Evolutionary conservation across 2,797 vertebrate species (phyloP).

Genomic region (Microtus agrestis): DNA sequence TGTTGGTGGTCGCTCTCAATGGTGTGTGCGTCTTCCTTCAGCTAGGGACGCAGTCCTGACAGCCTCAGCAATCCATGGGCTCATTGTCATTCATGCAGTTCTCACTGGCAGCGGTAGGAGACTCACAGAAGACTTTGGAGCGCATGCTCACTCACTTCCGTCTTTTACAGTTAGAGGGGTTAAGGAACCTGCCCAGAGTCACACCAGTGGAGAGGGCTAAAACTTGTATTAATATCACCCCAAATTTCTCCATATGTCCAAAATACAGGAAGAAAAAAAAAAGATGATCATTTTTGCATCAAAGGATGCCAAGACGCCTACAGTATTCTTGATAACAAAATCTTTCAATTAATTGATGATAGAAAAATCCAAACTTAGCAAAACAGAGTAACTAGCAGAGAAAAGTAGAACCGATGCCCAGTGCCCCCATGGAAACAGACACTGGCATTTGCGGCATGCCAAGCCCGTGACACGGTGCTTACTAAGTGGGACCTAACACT

Average conservation of each 20-base stretch:
- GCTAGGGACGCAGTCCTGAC: conserved; percentile 32
- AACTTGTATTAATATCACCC: background rate
- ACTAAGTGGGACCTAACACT: background rate
- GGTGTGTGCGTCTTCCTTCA: conserved; percentile 17
- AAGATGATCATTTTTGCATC: background rate
- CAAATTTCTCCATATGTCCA: conserved; percentile 32
- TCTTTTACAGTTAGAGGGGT: conserved; percentile 13
- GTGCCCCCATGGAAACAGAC: no score
- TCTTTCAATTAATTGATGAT: conserved; percentile 32
- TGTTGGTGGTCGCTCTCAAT: background rate
- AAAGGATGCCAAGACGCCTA: background rate
- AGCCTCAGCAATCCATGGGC: background rate
- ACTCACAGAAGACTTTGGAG: background rate
- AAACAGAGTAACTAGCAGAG: conserved; percentile 3
- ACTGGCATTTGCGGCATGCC: background rate
- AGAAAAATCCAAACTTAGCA: conserved; percentile 30
- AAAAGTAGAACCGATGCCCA: conserved; percentile 7
- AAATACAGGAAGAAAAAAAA: conserved; percentile 42
- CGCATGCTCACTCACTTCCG: background rate
- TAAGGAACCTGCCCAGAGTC: background rate
- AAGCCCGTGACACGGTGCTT: background rate
- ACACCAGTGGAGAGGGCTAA: background rate
- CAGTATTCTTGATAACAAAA: conserved; percentile 16
- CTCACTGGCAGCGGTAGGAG: background rate
- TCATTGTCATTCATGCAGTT: background rate